Base-by-base conservation (phyloP, 2,888 invertebrate species). In the Rambutsinella grinnellia region DNA sequence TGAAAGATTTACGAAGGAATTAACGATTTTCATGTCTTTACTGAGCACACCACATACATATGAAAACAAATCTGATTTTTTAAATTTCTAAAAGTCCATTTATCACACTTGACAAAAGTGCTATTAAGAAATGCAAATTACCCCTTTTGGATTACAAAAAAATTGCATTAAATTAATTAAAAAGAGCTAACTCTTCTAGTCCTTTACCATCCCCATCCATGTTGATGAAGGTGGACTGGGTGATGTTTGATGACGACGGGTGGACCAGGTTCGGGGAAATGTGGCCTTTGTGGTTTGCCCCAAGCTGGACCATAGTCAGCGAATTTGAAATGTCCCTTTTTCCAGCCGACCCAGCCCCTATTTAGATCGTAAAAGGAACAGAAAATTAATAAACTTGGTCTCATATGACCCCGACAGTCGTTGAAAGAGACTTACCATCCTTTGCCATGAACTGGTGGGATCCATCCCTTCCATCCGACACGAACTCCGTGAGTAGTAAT, bases 401-500 rank as follows among this genome's bases (percentile, higher is more conserved):
- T 36, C 13, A 27, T 36, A 51, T 6, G 24, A 44, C n/a, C n/a
- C n/a, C n/a, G n/a, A n/a, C n/a, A n/a, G n/a, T n/a, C n/a, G n/a
- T 67, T 46, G 24, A 6, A 21, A 10, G 24, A 60, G 3, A 23
- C 68, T 63, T 70, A 76, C 76, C 77, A 77, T 71, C 77, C 77
- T 27, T 56, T 61, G 23, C 71, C 77, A n/a, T 77, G 58, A 26
- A 77, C 71, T 47, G 77, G 77, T 26, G 77, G 77, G 61, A 77
- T 77, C 77, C 77, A 77, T 71, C 77, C 77, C 71, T 77, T 77
- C 77, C 77, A 77, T 67, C 77, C 77, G 21, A 77, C 77, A 1
- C 61, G 36, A 36, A 77, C 77, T 66, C 77, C 77, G 47, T 71
- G 71, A 23, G 77, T 77, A n/a, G 36, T 53, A 13, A 77, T 44